These are phyloP conservation scores for Eupithecia abbreviata DNA, from an alignment of 2,888 invertebrate species.

Conservation along the genomic window DNA sequence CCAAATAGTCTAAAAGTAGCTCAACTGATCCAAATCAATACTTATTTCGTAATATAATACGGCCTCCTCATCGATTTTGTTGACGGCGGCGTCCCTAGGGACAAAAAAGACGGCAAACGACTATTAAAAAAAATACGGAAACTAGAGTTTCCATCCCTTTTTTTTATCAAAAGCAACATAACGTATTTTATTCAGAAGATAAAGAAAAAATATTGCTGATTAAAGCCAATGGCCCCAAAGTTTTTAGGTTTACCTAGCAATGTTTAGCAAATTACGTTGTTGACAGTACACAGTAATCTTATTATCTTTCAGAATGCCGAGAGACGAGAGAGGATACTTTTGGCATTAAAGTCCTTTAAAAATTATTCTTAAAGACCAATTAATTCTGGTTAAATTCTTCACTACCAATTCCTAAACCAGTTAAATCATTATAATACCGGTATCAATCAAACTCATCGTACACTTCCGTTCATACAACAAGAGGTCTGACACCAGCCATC, in stretches of 20 bases:
- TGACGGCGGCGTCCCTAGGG: not conserved
- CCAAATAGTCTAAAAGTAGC: no score
- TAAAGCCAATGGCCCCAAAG: not conserved
- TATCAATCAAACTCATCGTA: slow-evolving; percentile 24
- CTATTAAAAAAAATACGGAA: no score
- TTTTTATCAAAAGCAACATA: not conserved
- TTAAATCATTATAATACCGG: slow-evolving; percentile 26
- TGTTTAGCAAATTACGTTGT: not conserved
- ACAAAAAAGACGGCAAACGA: no score
- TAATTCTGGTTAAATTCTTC: not conserved
- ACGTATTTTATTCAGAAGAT: not conserved
- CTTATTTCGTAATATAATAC: no score
- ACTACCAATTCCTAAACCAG: slow-evolving; percentile 14
- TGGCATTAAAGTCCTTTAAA: not conserved
- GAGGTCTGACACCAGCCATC: slow-evolving; percentile 27
- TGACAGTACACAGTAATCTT: not conserved
- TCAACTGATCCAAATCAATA: no score
- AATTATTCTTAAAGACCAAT: no score
- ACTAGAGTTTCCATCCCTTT: no score
- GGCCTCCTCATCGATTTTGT: not conserved
- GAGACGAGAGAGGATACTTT: not conserved
- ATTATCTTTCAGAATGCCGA: not conserved
- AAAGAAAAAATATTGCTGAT: not conserved
- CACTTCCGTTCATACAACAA: slow-evolving; percentile 34
- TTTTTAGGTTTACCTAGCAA: not conserved